Evolutionary conservation across 2,888 invertebrate species (phyloP).

Genomic region (Coleophora deauratella): DNA sequence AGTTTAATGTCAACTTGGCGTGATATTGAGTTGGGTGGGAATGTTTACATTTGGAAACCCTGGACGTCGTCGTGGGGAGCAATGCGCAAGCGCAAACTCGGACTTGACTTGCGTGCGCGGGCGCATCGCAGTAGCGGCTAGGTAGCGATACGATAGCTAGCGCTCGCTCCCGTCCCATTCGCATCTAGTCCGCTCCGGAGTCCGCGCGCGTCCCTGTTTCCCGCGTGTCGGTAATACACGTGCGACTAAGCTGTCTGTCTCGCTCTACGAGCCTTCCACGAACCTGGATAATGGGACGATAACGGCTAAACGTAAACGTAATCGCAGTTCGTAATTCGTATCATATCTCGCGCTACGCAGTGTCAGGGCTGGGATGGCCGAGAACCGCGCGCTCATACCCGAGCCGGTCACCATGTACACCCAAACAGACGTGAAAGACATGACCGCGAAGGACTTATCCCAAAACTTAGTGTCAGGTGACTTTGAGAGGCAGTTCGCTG

Average conservation of each 20-base stretch:
- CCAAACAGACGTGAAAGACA: slow-evolving; percentile 40
- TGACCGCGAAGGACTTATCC: slow-evolving; percentile 54
- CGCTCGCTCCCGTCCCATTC: slow-evolving; percentile 35
- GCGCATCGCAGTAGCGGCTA: slow-evolving; percentile 1
- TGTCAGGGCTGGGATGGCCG: slow-evolving; percentile 51
- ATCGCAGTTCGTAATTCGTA: slow-evolving; percentile 22
- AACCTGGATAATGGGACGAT: slow-evolving; percentile 51
- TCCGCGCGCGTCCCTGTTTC: slow-evolving; percentile 35
- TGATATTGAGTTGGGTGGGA: too few species aligned
- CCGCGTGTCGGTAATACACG: slow-evolving; percentile 26
- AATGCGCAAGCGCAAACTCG: slow-evolving; percentile 4
- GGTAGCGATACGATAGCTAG: not conserved
- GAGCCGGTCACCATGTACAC: slow-evolving; percentile 50
- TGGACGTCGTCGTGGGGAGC: slow-evolving; percentile 7
- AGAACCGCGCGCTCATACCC: slow-evolving; percentile 55
- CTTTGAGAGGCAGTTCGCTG: slow-evolving; percentile 53
- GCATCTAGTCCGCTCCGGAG: slow-evolving; percentile 34
- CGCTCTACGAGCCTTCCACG: slow-evolving; percentile 34
- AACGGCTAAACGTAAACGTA: slow-evolving; percentile 32
- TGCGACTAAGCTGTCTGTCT: slow-evolving; percentile 26
- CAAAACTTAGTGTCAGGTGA: slow-evolving; percentile 64
- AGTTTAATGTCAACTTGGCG: too few species aligned
- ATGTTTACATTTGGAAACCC: not conserved
- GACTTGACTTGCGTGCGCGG: slow-evolving; percentile 16
- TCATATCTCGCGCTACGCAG: slow-evolving; percentile 40